Percentiles rank a stretch among this genome's conserved stretches.
phyloP scores from a whole-genome alignment of 2,888 invertebrate genomes.

The Andricus quercusramuli region DNA sequence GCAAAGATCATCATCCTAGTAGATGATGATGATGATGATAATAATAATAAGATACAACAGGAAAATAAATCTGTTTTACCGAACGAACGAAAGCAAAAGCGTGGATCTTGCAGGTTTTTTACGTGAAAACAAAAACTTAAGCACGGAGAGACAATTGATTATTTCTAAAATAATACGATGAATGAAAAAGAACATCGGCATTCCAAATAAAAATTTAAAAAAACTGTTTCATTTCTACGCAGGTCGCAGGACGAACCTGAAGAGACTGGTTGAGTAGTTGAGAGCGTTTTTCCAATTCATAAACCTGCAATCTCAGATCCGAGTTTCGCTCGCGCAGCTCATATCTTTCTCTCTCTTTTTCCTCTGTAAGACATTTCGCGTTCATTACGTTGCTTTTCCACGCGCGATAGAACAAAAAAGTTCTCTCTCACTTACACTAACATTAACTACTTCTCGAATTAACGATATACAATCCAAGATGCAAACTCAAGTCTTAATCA shows the following conservation, averaged over 20 bases:
- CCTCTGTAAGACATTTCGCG: conserved; percentile 78
- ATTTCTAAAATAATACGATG: conserved; percentile 24
- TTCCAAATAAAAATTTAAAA: conserved; percentile 69
- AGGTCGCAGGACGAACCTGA: conserved; percentile 78
- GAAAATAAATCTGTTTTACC: conserved; percentile 42
- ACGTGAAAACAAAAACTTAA: conserved; percentile 40
- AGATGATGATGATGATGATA: conserved; percentile 1
- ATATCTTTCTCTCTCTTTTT: conserved; percentile 78
- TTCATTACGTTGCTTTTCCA: conserved; percentile 71
- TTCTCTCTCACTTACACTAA: conserved; percentile 52
- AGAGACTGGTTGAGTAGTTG: conserved; percentile 78
- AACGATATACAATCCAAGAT: conserved; percentile 27
- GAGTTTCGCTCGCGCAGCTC: conserved; percentile 78
- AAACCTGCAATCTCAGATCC: conserved; percentile 78
- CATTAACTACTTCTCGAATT: conserved; percentile 43
- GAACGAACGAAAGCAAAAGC: conserved; percentile 55
- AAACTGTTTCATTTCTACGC: conserved; percentile 66
- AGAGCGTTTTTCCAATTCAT: conserved; percentile 78
- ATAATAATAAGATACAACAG: conserved; percentile 39
- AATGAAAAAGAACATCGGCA: conserved; percentile 58
- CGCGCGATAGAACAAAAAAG: conserved; percentile 72
- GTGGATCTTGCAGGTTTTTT: conserved; percentile 65
- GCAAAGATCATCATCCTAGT: conserved; percentile 18
- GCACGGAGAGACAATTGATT: conserved; percentile 28
- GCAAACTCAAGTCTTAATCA: conserved; percentile 41